phyloP scores from a whole-genome alignment of 2,888 invertebrate species.

The Cyclophora punctaria region DNA sequence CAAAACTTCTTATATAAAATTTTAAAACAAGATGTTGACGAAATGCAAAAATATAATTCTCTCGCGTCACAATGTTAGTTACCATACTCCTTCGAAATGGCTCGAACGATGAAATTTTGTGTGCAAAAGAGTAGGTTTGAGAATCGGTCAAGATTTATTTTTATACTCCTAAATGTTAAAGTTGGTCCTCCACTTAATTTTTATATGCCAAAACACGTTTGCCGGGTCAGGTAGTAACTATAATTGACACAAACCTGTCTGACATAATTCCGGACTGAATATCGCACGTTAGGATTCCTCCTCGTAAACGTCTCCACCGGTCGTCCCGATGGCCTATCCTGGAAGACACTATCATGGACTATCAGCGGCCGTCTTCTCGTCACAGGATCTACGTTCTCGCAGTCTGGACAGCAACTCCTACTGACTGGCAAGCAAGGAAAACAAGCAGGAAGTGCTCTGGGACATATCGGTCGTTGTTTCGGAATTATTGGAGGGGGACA shows the following conservation, averaged over 20 bases:
- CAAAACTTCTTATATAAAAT: no score
- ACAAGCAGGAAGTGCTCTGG: constrained; percentile 53
- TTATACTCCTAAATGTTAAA: no score
- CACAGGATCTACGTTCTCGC: constrained; percentile 66
- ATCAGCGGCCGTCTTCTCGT: constrained; percentile 74
- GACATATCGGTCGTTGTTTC: constrained; percentile 64
- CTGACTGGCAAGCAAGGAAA: constrained; percentile 68
- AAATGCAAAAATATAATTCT: no score
- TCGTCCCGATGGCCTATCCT: constrained; percentile 42
- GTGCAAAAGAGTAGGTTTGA: no score
- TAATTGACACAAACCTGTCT: constrained; percentile 33
- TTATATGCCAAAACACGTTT: no score
- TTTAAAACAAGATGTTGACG: no score
- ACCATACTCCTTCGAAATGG: no score
- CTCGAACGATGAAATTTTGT: no score
- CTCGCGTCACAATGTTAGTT: no score
- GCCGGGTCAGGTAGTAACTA: background rate
- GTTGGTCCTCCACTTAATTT: no score
- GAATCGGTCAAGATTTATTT: no score
- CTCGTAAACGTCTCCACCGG: constrained; percentile 42
- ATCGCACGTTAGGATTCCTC: constrained; percentile 46
- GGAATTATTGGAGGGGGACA: constrained; percentile 71
- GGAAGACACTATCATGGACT: constrained; percentile 70
- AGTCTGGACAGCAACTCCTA: constrained; percentile 59
- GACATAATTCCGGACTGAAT: constrained; percentile 46